A percentile compares a stretch with the other conserved stretches of the same genome.
phyloP scores from a whole-genome alignment of 37 sponge, comb jelly and placozoan species.

The Aplysina aerophoba region DNA sequence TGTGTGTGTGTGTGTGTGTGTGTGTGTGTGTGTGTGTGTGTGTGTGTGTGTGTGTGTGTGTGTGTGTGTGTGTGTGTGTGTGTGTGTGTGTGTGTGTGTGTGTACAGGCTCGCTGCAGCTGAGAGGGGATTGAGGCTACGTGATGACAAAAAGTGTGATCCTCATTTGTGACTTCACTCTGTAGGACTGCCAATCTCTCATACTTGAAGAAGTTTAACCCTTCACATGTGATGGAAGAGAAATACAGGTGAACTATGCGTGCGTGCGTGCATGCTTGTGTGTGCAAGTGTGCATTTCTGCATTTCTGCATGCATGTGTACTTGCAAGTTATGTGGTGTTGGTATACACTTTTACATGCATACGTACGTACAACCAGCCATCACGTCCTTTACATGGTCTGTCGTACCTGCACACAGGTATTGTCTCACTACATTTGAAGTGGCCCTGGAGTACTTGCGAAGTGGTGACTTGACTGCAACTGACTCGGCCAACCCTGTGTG shows the following conservation, averaged over 20 bases:
- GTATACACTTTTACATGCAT: background rate
- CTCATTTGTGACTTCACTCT: background rate
- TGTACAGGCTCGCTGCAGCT: background rate
- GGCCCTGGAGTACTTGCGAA: slow-evolving; percentile 82
- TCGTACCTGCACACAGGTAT: slow-evolving; percentile 51
- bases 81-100: background rate
- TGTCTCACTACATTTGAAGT: slow-evolving; percentile 90
- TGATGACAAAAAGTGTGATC: background rate
- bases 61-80: background rate
- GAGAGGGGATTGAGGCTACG: background rate
- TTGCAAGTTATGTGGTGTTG: too few species aligned
- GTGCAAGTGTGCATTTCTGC: too few species aligned
- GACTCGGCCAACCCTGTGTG: background rate
- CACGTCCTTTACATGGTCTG: background rate
- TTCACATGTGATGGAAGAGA: slow-evolving; percentile 22
- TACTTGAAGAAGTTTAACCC: slow-evolving; percentile 87
- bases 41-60: background rate
- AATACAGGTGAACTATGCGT: background rate
- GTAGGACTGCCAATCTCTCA: slow-evolving; percentile 78
- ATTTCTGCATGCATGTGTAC: too few species aligned
- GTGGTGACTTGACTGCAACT: slow-evolving; percentile 34
- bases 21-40: too few species aligned
- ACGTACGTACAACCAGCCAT: background rate
- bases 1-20: too few species aligned
- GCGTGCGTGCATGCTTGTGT: background rate